A percentile compares a stretch with the other conserved stretches of the same genome.
phyloP scores from a whole-genome alignment of 2,797 vertebrate genomes.

The Pseudomugil tenellus region DNA sequence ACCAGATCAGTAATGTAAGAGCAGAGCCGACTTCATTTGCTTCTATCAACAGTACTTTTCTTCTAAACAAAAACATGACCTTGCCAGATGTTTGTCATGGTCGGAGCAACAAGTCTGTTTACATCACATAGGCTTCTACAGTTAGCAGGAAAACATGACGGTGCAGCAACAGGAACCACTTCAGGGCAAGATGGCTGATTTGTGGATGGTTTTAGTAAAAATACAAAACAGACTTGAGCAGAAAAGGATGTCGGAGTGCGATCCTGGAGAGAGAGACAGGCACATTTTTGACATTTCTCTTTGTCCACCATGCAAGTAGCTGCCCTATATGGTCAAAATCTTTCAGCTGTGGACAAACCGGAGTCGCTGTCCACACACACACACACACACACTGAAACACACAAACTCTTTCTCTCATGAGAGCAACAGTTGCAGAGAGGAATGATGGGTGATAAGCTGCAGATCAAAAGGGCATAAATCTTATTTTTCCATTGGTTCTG shows the following conservation, averaged over 20 bases:
- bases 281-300: conserved; percentile 75
- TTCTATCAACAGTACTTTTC: neutral
- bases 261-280: conserved; percentile 51
- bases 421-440: conserved; percentile 55
- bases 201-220: neutral
- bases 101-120: conserved; percentile 1
- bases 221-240: neutral
- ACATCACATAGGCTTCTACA: neutral
- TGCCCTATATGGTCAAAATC: conserved; percentile 81
- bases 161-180: neutral
- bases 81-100: no score
- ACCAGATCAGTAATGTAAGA: conserved; percentile 95
- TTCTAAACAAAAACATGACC: neutral
- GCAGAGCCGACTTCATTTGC: neutral
- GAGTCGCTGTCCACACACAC: conserved; percentile 22
- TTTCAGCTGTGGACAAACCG: conserved; percentile 69
- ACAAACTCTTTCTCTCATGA: conserved; percentile 41
- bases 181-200: neutral
- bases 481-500: conserved; percentile 28
- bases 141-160: neutral
- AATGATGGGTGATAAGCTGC: conserved; percentile 65
- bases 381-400: conserved; percentile 14
- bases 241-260: conserved; percentile 30
- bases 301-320: conserved; percentile 54
- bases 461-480: conserved; percentile 37